These are phyloP conservation scores for Eumeta japonica DNA, from an alignment of 1,140 invertebrate species.

Conservation along the genomic window DNA sequence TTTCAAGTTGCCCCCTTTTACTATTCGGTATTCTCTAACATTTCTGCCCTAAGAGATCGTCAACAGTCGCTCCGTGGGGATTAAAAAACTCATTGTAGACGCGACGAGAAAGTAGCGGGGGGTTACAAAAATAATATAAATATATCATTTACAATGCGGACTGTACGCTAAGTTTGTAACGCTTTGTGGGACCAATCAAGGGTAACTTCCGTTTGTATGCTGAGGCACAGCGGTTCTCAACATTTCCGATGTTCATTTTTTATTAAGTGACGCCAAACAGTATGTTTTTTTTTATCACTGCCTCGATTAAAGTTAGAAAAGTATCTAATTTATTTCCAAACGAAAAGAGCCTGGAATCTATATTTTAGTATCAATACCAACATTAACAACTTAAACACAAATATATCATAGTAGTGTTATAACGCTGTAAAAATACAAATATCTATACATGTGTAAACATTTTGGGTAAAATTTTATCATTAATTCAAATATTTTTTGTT, in stretches of 20 bases:
- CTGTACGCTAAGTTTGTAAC: conserved; percentile 34
- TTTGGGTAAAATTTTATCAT: too few relatives aligned
- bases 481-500: too few relatives aligned
- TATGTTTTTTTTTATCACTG: background rate
- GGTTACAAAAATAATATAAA: conserved; percentile 45
- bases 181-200: conserved; percentile 47
- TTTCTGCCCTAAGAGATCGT: background rate
- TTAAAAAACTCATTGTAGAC: conserved; percentile 11
- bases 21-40: conserved; percentile 1
- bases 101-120: conserved; percentile 20
- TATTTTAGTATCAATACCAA: too few relatives aligned
- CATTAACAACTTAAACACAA: too few relatives aligned
- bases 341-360: too few relatives aligned
- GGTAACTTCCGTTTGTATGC: conserved; percentile 25
- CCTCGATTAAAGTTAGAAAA: background rate
- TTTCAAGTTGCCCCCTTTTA: conserved; percentile 24
- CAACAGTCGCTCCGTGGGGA: background rate
- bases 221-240: conserved; percentile 25
- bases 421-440: too few relatives aligned
- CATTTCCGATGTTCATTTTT: background rate
- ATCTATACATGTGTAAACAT: too few relatives aligned
- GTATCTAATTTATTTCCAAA: too few relatives aligned
- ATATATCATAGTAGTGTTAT: too few relatives aligned
- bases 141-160: conserved; percentile 52
- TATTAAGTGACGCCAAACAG: background rate